phyloP scores from a whole-genome alignment of 1,140 invertebrate species.

The Leptopilina boulardi region DNA sequence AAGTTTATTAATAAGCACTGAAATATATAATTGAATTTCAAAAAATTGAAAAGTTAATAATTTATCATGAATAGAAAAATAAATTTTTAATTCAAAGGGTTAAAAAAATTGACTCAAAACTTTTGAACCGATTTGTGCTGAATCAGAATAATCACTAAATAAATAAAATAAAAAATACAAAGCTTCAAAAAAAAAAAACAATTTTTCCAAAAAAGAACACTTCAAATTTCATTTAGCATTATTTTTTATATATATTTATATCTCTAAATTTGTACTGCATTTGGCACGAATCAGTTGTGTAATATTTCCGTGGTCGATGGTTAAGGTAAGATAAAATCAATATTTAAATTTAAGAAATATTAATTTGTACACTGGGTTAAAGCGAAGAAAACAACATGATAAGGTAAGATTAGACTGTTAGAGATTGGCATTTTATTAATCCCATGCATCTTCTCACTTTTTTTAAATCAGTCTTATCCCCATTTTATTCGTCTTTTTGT shows the following conservation, averaged over 20 bases:
- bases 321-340: constrained; percentile 15
- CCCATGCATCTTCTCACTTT: constrained; percentile 16
- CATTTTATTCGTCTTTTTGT: background rate
- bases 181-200: background rate
- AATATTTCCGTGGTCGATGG: constrained; percentile 11
- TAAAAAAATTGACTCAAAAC: constrained; percentile 31
- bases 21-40: too few relatives aligned
- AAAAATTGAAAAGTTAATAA: too few relatives aligned
- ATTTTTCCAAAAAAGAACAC: constrained; percentile 22
- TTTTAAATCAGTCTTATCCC: background rate
- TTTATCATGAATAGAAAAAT: too few relatives aligned
- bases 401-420: constrained; percentile 31
- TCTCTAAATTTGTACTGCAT: constrained; percentile 1
- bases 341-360: background rate
- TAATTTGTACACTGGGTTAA: constrained; percentile 8
- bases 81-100: too few relatives aligned
- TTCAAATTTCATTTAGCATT: background rate
- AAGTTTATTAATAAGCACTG: too few relatives aligned
- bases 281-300: constrained; percentile 26
- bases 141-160: constrained; percentile 4
- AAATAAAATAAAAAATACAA: background rate
- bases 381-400: constrained; percentile 25
- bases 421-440: constrained; percentile 28
- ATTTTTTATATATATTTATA: background rate
- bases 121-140: constrained; percentile 29